These are phyloP conservation scores for Orthosia cruda DNA, from an alignment of 2,888 invertebrate species.

Conservation along the genomic window DNA sequence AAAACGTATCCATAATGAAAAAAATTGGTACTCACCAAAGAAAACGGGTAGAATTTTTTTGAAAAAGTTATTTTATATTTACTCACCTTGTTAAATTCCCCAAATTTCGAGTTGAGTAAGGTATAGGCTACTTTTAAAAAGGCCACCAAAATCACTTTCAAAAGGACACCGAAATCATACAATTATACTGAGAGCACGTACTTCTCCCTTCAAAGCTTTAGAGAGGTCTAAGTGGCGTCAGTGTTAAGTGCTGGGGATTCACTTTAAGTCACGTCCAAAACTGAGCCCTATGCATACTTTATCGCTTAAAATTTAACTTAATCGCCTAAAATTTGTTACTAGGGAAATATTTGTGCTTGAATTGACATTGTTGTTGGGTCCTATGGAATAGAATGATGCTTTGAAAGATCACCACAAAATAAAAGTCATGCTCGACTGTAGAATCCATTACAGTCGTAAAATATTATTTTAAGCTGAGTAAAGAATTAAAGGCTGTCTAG, in stretches of 20 bases:
- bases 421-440: neutral
- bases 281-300: neutral
- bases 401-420: neutral
- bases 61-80: too few relatives aligned
- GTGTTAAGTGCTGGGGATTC: constrained; percentile 12
- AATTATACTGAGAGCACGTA: constrained; percentile 9
- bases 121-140: neutral
- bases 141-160: constrained; percentile 5
- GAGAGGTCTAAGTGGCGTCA: constrained; percentile 20
- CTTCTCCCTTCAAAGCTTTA: neutral
- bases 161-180: neutral
- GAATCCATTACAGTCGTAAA: neutral
- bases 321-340: neutral
- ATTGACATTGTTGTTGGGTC: too few relatives aligned
- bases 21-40: too few relatives aligned
- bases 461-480: neutral
- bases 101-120: too few relatives aligned
- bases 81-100: too few relatives aligned
- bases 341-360: neutral
- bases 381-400: neutral
- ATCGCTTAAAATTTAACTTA: neutral
- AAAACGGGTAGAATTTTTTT: too few relatives aligned
- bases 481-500: neutral
- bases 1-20: too few relatives aligned
- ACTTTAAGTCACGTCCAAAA: constrained; percentile 10